Percentiles rank a stretch among this genome's conserved stretches.
Evolutionary conservation across 2,113 vertebrate genomes (phyloP).

Genomic region (Motacilla tschutschensis): DNA sequence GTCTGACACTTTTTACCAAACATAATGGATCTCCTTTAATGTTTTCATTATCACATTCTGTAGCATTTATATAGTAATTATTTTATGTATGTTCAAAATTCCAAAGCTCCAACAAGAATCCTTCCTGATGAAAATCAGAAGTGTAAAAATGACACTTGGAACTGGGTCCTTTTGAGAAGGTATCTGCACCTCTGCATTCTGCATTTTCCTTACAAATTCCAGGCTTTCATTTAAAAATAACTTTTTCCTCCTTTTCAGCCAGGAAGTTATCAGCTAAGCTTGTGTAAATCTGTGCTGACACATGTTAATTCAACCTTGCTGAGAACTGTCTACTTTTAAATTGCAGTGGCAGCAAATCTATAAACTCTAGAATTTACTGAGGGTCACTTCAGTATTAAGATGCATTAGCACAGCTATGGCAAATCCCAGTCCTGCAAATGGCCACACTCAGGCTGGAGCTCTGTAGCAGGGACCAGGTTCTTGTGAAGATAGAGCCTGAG

Average conservation of each 20-base stretch:
- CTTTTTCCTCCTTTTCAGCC: background rate
- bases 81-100: background rate
- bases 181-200: background rate
- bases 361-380: conserved; percentile 14
- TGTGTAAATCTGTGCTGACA: conserved; percentile 49
- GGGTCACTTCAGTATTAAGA: conserved; percentile 6
- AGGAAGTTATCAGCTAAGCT: conserved; percentile 32
- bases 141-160: background rate
- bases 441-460: background rate
- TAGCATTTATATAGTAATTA: background rate
- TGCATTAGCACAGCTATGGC: background rate
- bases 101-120: background rate
- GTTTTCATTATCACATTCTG: background rate
- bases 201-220: background rate
- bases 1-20: background rate
- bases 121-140: background rate
- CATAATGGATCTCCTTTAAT: background rate
- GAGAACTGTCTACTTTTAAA: conserved; percentile 18
- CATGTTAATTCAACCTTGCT: conserved; percentile 52
- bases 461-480: background rate
- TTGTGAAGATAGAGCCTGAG: background rate
- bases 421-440: background rate
- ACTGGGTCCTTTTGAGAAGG: background rate
- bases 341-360: conserved; percentile 48
- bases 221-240: conserved; percentile 21